Conservation (phyloP, 2,888 invertebrate genomes). For the Busseola fusca region DNA sequence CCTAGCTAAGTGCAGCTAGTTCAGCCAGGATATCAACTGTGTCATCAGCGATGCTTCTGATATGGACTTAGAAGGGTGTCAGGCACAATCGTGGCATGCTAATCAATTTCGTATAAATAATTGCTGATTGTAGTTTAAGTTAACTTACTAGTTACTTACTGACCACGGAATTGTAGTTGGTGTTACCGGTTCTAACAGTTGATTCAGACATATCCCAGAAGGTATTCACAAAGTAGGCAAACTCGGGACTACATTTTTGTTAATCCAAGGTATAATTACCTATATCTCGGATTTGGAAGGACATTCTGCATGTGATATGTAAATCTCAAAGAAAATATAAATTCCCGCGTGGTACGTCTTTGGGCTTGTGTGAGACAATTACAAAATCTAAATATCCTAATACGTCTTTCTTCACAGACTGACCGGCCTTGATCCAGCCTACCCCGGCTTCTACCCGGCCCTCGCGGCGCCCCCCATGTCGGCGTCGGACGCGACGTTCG, state of each 20-base stretch:
- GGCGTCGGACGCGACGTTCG: conserved; percentile 78
- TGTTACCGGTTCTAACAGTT: no score
- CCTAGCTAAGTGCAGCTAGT: no score
- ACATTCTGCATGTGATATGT: no score
- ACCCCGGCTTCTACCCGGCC: conserved; percentile 79
- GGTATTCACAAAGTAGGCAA: no score
- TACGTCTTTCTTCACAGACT: conserved; percentile 63
- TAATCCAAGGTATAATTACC: no score
- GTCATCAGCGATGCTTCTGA: background rate
- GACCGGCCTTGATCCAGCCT: conserved; percentile 85
- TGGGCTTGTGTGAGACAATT: no score
- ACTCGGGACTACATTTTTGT: no score
- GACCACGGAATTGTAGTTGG: no score
- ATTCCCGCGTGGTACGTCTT: no score
- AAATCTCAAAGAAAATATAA: no score
- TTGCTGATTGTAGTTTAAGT: background rate
- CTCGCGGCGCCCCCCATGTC: conserved; percentile 69
- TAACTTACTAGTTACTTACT: background rate
- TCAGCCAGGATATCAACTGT: background rate
- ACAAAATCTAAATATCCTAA: background rate
- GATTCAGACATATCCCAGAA: no score
- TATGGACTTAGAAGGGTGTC: background rate
- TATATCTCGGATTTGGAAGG: no score
- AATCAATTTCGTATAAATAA: background rate
- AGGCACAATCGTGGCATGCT: background rate